These are phyloP conservation scores for Gobionotothen gibberifrons DNA, from an alignment of 2,797 vertebrate species.

Conservation along the genomic window DNA sequence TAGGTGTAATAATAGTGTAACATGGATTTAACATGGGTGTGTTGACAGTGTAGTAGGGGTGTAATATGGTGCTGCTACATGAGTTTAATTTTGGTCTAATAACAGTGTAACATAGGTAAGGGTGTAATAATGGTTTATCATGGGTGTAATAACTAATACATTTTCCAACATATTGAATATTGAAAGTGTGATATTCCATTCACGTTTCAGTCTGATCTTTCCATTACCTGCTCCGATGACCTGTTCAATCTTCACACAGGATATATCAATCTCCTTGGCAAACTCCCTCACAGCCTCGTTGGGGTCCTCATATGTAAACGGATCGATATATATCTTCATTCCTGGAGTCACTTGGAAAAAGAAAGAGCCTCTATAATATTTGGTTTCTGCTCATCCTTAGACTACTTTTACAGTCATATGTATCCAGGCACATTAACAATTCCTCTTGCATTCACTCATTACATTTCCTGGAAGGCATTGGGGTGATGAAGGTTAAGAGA, in stretches of 20 bases:
- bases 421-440: conserved; percentile 44
- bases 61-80: too few relatives aligned
- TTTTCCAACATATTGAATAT: too few relatives aligned
- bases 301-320: conserved; percentile 98
- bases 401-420: conserved; percentile 27
- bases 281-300: conserved; percentile 98
- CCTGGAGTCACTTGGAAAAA: conserved; percentile 95
- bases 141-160: too few relatives aligned
- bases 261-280: conserved; percentile 99
- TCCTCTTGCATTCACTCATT: conserved; percentile 46
- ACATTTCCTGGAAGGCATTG: conserved; percentile 42
- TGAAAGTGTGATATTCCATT: conserved; percentile 25
- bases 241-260: conserved; percentile 99
- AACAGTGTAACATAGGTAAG: too few relatives aligned
- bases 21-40: too few relatives aligned
- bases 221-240: conserved; percentile 98
- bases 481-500: conserved; percentile 47
- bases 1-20: too few relatives aligned
- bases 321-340: conserved; percentile 99
- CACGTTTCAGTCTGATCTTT: conserved; percentile 51
- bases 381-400: conserved; percentile 45
- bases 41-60: too few relatives aligned
- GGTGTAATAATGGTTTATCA: too few relatives aligned
- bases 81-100: too few relatives aligned
- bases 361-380: conserved; percentile 74